Evolutionary conservation across 2,888 invertebrate genomes (phyloP).

Genomic region (Tachina fera): DNA sequence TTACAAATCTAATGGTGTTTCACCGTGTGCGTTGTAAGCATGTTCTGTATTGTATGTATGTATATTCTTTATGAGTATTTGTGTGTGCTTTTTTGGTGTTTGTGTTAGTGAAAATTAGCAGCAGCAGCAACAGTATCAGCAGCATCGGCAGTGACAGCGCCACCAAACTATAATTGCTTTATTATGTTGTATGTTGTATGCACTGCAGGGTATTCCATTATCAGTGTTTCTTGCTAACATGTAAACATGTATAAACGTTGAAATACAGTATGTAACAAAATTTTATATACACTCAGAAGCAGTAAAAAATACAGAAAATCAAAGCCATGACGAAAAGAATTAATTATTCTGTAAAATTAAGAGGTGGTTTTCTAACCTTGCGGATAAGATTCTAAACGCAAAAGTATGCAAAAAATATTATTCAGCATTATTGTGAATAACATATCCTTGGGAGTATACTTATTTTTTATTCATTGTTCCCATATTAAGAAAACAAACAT

Average conservation of each 20-base stretch:
- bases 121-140: neutral
- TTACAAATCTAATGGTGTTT: slow-evolving; percentile 7
- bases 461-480: too few species aligned
- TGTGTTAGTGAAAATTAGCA: neutral
- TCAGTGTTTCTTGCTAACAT: slow-evolving; percentile 54
- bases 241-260: too few species aligned
- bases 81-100: slow-evolving; percentile 2
- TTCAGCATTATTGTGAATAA: too few species aligned
- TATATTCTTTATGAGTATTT: neutral
- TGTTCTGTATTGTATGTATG: neutral
- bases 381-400: too few species aligned
- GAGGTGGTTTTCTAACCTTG: too few species aligned
- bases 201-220: slow-evolving; percentile 68
- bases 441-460: too few species aligned
- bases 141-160: neutral
- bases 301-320: too few species aligned
- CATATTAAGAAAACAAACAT: too few species aligned
- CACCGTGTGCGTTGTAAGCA: neutral
- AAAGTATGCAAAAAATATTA: too few species aligned
- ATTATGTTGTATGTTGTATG: slow-evolving; percentile 68
- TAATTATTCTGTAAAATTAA: too few species aligned
- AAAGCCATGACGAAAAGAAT: too few species aligned
- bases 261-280: neutral
- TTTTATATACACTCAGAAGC: neutral
- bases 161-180: slow-evolving; percentile 70